Evolutionary conservation across 2,113 vertebrate genomes (phyloP).

Genomic region (Fregata magnificens): DNA sequence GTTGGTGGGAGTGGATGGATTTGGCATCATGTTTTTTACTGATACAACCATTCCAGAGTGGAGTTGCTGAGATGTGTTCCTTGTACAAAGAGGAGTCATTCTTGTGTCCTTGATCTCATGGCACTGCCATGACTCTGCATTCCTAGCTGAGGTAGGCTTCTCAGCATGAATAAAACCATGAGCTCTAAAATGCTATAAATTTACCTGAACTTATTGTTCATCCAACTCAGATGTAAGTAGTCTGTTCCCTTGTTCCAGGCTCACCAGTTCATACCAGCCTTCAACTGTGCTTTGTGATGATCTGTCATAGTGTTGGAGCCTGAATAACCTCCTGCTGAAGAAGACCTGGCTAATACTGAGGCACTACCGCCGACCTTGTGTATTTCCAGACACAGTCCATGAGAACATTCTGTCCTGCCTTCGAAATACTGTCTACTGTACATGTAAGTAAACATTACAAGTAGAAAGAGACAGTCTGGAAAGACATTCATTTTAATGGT

Average conservation of each 20-base stretch:
- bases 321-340: not conserved
- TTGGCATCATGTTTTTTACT: not conserved
- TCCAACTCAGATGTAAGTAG: not conserved
- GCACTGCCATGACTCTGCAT: not conserved
- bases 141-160: not conserved
- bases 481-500: not conserved
- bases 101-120: not conserved
- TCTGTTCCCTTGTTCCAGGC: not conserved
- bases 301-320: not conserved
- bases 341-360: not conserved
- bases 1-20: not conserved
- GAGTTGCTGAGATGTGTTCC: not conserved
- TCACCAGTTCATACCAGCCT: not conserved
- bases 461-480: not conserved
- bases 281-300: not conserved
- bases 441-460: not conserved
- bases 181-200: not conserved
- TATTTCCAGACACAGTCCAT: not conserved
- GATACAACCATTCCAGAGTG: not conserved
- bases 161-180: not conserved
- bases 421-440: not conserved
- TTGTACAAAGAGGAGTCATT: not conserved
- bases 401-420: not conserved
- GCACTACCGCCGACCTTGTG: not conserved
- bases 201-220: not conserved